These are phyloP conservation scores for Microctonus brassicae DNA, from an alignment of 2,888 invertebrate genomes.

Conservation along the genomic window DNA sequence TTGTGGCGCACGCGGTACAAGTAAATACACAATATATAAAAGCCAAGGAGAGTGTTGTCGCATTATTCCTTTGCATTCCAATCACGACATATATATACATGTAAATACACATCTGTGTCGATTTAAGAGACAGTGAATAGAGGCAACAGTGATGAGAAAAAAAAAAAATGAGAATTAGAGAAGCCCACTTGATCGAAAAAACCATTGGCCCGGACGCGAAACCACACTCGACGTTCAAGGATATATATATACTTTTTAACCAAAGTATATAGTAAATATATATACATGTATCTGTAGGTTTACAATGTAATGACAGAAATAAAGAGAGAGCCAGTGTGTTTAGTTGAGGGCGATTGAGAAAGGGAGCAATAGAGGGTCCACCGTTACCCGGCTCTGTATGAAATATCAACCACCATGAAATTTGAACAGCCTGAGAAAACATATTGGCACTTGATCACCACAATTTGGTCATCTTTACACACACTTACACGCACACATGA, in stretches of 20 bases:
- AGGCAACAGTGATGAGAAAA: no score
- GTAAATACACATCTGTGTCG: no score
- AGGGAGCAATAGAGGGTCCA: slow-evolving; percentile 24
- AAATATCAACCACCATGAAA: slow-evolving; percentile 70
- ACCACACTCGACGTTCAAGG: slow-evolving; percentile 64
- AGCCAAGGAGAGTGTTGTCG: not conserved
- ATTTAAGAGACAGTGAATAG: not conserved
- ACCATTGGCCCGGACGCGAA: slow-evolving; percentile 62
- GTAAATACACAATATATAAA: not conserved
- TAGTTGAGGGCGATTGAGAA: not conserved
- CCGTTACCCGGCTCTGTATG: slow-evolving; percentile 65
- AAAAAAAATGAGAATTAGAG: slow-evolving; percentile 20
- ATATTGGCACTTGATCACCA: slow-evolving; percentile 42
- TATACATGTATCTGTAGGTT: slow-evolving; percentile 42
- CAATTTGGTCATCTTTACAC: slow-evolving; percentile 25
- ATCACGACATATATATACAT: no score
- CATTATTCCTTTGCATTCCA: not conserved
- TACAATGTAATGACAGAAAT: slow-evolving; percentile 41
- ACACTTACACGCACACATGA: no score
- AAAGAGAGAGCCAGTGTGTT: slow-evolving; percentile 46
- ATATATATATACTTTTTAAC: slow-evolving; percentile 47
- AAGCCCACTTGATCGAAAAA: slow-evolving; percentile 46
- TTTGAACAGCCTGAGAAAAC: slow-evolving; percentile 69
- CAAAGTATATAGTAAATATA: slow-evolving; percentile 17
- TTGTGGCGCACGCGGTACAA: not conserved